Base-by-base conservation (phyloP, 2,888 invertebrate species). In the Rambutsinella grinnellia region DNA sequence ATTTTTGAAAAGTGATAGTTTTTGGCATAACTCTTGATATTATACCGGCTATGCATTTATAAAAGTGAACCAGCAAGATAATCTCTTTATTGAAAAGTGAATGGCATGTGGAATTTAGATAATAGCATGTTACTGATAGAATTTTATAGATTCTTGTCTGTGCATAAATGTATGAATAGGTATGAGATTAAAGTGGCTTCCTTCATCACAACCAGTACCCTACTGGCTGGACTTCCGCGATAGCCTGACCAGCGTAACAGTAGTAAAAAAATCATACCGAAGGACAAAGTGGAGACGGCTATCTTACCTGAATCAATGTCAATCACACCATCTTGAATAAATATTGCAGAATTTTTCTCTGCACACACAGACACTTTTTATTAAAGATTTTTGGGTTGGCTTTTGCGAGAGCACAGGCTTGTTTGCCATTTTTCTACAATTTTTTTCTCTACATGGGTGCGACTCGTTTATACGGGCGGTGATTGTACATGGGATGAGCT, bases 81-180 rank as follows among this genome's bases (percentile, higher is more conserved):
- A 13, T 8, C 13, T 36, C 13, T 36, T 36, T 36, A 69, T 63
- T 68, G 63, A 76, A 76, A 76, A 76, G 76, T 76, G 76, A 76
- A 69, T 76, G 76, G 76, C 76, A 76, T 69, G 68, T 76, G 76
- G 76, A 76, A 76, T 68, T 63, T 54, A 53, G 76, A 68, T 76
- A 76, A 76, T 76, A 68, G 69, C 63, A 76, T 69, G 75, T 75
- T 75, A 26, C 13, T 61, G 67, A 57, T 66, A 24, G 67, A 75
- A 75, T 68, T 36, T 36, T 36, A 8, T 36, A 36, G 36, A 36
- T 36, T 36, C n/a, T n/a, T n/a, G n/a, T n/a, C n/a, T n/a, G n/a
- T n/a, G n/a, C n/a, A n/a, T n/a, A n/a, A n/a, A n/a, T n/a, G n/a
- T n/a, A n/a, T n/a, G n/a, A n/a, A n/a, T n/a, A n/a, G n/a, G n/a